These are phyloP conservation scores for Caenorhabditis remanei DNA, from an alignment of 1,140 invertebrate species.

Conservation along the genomic window DNA sequence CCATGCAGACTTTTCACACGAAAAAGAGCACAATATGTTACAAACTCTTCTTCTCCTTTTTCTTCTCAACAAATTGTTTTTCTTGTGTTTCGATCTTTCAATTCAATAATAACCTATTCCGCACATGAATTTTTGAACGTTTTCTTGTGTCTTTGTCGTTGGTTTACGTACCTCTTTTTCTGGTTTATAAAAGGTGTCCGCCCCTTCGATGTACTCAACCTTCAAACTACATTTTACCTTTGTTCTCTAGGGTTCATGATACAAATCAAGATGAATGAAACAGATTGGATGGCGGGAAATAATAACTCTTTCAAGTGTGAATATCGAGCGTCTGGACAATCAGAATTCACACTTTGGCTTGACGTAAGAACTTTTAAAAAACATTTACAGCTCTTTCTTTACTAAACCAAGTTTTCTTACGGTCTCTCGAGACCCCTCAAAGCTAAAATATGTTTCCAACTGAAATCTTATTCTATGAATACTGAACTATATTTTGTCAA, in stretches of 20 bases:
- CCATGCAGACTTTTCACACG: neutral
- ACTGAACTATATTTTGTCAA: no score
- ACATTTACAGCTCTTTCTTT: neutral
- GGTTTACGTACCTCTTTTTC: neutral
- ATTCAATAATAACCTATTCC: neutral
- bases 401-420: neutral
- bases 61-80: neutral
- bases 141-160: neutral
- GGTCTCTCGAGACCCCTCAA: no score
- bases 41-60: no score
- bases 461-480: no score
- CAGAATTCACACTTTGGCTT: conserved; percentile 7
- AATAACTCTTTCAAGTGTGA: neutral
- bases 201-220: neutral
- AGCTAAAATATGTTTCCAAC: no score
- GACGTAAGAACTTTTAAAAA: neutral
- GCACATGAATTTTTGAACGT: conserved; percentile 40
- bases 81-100: conserved; percentile 27
- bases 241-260: conserved; percentile 5
- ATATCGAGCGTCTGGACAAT: neutral
- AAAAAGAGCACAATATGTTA: neutral
- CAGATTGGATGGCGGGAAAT: neutral
- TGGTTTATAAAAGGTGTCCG: neutral
- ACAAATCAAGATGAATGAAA: conserved; percentile 29
- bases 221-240: neutral